Percentiles rank a stretch among this genome's conserved stretches.
Evolutionary conservation across 2,888 invertebrate species (phyloP).

Genomic region (Drosophila anceps): DNA sequence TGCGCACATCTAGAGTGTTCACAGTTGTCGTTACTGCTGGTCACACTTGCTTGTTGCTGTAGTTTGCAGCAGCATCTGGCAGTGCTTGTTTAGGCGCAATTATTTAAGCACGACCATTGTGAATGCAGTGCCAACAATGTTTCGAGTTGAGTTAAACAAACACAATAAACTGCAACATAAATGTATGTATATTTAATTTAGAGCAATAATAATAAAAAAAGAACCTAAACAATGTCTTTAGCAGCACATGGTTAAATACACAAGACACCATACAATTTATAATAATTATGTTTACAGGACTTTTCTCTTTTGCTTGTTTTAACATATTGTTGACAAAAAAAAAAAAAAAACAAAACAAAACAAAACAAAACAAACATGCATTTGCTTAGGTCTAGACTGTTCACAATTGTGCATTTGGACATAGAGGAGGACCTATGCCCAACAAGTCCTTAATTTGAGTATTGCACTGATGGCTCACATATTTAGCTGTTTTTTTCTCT

Average conservation of each 20-base stretch:
- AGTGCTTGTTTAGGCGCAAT: neutral
- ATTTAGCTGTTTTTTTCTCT: neutral
- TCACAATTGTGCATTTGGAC: slow-evolving; percentile 38
- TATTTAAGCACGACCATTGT: neutral
- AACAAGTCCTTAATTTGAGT: slow-evolving; percentile 28
- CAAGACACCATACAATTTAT: slow-evolving; percentile 12
- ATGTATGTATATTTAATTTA: slow-evolving; percentile 27
- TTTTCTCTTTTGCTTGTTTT: no score
- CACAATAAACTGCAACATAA: slow-evolving; percentile 10
- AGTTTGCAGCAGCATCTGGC: neutral
- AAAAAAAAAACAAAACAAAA: neutral
- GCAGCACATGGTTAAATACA: slow-evolving; percentile 16
- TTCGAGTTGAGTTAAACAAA: neutral
- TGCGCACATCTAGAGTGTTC: neutral
- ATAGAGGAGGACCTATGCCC: neutral
- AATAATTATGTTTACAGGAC: slow-evolving; percentile 10
- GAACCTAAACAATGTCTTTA: slow-evolving; percentile 34
- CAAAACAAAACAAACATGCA: neutral
- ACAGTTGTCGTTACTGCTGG: neutral
- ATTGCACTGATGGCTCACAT: slow-evolving; percentile 38
- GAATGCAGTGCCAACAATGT: neutral
- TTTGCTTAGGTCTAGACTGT: slow-evolving; percentile 27
- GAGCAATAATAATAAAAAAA: slow-evolving; percentile 24
- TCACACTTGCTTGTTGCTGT: neutral
- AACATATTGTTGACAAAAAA: neutral